phyloP scores from a whole-genome alignment of 92 coral and sea anemone species.

The Blastomussa wellsi region DNA sequence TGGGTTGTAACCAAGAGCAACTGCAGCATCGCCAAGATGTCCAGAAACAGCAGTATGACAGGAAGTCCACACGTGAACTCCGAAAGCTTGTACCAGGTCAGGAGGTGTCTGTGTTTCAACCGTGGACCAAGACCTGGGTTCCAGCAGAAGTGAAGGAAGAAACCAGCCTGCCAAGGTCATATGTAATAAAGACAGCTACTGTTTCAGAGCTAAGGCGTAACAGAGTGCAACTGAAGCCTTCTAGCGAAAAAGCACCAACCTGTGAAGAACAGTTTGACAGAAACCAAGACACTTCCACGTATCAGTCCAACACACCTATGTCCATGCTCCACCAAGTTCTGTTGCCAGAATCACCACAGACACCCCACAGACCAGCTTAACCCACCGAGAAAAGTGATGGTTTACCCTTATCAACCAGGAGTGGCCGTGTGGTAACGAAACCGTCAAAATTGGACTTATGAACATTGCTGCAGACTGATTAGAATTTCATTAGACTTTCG shows the following conservation, averaged over 20 bases:
- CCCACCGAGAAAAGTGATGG: slow-evolving; percentile 12
- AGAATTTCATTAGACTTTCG: not conserved
- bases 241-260: too few relatives aligned
- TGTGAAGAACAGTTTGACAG: too few relatives aligned
- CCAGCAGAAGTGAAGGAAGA: slow-evolving; percentile 25
- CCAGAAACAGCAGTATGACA: slow-evolving; percentile 47
- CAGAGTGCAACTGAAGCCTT: too few relatives aligned
- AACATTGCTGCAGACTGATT: not conserved
- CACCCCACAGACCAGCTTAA: slow-evolving; percentile 6
- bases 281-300: too few relatives aligned
- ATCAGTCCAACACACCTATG: too few relatives aligned
- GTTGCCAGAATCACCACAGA: not conserved
- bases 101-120: slow-evolving; percentile 43
- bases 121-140: slow-evolving; percentile 33
- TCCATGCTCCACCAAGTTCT: too few relatives aligned
- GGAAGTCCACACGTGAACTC: slow-evolving; percentile 34
- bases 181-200: slow-evolving; percentile 36
- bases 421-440: slow-evolving; percentile 41
- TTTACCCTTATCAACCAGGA: slow-evolving; percentile 14
- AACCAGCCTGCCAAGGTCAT: slow-evolving; percentile 33
- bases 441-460: slow-evolving; percentile 31
- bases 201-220: slow-evolving; percentile 62
- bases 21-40: too few relatives aligned
- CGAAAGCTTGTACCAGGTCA: slow-evolving; percentile 43
- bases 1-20: too few relatives aligned